Base-by-base conservation (phyloP, 2,888 invertebrate genomes). In the Scaptomyza tumidula region DNA sequence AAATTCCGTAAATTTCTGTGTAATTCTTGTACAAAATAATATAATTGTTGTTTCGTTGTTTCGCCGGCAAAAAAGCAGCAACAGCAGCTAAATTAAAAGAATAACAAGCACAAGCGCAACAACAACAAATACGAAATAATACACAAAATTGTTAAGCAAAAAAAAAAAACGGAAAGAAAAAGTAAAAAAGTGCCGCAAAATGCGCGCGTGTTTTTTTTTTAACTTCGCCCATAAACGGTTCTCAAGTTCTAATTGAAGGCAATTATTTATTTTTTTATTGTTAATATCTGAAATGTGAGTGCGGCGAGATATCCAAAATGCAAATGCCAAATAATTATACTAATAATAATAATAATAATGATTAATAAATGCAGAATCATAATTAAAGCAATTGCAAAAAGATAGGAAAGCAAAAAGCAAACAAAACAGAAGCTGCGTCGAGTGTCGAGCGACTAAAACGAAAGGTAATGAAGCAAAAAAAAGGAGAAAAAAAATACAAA, bases 271-370 rank as follows among this genome's bases (percentile, higher is more conserved):
- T 74, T 76, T 69, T 59, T 65, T 78, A 16, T 46, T 78, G 65
- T 73, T 66, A 81, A 37, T 65, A 52, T 71, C 62, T 57, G n/a
- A 54, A 62, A 62, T 77, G 74, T 81, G 76, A 71, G 69, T 33
- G 77, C 65, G 62, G 46, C 35, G 48, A 59, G 57, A 56, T 41
- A 24, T 24, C 5, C 31, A 29, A 48, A 56, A 56, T 64, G 50
- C 64, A 35, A 50, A n/a, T n/a, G 35, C 50, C 50, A 24, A 35
- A 35, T 10, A 24, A 50, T 35, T 19, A 19, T n/a, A 7, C 14
- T 37, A 14, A 35, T 35, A 19, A 44, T 63, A 14, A 37, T 19
- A 14, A 46, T n/a, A 35, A 50, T 43, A 5, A 9, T 33, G 19
- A 16, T 24, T 24, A 24, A 24, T 24, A n/a, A 24, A 24, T 24